Percentiles rank a stretch among this genome's conserved stretches.
phyloP scores from a whole-genome alignment of 2,113 vertebrate genomes.

The Tachysurus vachellii region DNA sequence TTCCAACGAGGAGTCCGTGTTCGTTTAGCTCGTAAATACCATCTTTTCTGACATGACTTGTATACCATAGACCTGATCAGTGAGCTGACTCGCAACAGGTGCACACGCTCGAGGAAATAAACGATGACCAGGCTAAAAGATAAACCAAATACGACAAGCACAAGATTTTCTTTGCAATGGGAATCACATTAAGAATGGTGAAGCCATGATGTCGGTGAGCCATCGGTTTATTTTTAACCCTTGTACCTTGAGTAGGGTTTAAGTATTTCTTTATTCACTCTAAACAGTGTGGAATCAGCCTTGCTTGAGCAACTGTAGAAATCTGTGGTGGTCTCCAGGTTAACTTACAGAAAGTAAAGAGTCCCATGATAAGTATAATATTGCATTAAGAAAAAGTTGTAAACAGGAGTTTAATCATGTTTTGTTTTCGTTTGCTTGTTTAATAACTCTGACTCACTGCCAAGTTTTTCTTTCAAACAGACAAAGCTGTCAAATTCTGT shows the following conservation, averaged over 20 bases:
- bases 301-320: background rate
- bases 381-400: background rate
- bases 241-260: background rate
- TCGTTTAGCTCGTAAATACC: too few species aligned
- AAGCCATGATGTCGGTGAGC: background rate
- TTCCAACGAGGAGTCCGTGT: too few species aligned
- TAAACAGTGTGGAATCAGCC: background rate
- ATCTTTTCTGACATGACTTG: too few species aligned
- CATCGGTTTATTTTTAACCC: background rate
- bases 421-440: background rate
- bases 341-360: background rate
- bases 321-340: background rate
- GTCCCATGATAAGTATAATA: background rate
- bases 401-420: background rate
- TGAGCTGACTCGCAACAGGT: background rate
- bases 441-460: background rate
- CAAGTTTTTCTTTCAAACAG: background rate
- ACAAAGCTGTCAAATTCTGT: conserved; percentile 24
- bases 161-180: background rate
- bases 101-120: background rate
- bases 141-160: background rate
- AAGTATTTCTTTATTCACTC: background rate
- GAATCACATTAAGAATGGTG: background rate
- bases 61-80: background rate
- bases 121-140: background rate